phyloP scores from a whole-genome alignment of 2,888 invertebrate genomes.

The Plebejus anna region DNA sequence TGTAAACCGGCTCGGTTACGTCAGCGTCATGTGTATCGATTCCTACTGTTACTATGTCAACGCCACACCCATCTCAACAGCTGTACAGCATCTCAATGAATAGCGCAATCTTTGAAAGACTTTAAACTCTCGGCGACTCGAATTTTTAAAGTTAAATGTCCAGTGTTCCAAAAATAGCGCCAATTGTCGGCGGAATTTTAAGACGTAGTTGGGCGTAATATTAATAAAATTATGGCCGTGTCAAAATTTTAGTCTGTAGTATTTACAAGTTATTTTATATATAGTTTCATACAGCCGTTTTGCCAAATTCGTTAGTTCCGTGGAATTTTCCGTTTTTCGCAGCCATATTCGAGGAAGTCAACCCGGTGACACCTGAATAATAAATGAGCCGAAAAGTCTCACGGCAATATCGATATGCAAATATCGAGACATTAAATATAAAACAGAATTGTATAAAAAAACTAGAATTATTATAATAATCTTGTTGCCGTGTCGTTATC shows the following conservation, averaged over 20 bases:
- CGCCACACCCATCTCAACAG: constrained; percentile 46
- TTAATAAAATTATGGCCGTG: not conserved
- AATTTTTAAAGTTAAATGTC: not conserved
- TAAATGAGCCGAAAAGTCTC: not conserved
- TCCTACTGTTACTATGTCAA: constrained; percentile 42
- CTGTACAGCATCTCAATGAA: constrained; percentile 18
- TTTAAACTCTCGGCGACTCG: not conserved
- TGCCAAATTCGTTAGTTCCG: not conserved
- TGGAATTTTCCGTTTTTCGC: constrained; percentile 13
- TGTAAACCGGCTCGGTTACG: constrained; percentile 44
- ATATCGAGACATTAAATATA: constrained; percentile 31
- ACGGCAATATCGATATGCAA: constrained; percentile 15
- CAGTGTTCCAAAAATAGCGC: not conserved
- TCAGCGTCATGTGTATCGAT: constrained; percentile 43
- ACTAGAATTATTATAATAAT: constrained; percentile 40
- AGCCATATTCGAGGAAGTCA: constrained; percentile 3
- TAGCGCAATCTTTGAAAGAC: constrained; percentile 6
- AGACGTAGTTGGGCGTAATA: not conserved
- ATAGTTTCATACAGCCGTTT: not conserved
- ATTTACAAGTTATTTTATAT: too few relatives aligned
- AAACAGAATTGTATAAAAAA: constrained; percentile 31
- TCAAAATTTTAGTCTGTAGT: too few relatives aligned
- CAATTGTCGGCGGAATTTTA: not conserved
- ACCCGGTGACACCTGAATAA: constrained; percentile 1
- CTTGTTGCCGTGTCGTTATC: constrained; percentile 66